phyloP scores from a whole-genome alignment of 2,888 invertebrate genomes.

The Panzeria rudis region DNA sequence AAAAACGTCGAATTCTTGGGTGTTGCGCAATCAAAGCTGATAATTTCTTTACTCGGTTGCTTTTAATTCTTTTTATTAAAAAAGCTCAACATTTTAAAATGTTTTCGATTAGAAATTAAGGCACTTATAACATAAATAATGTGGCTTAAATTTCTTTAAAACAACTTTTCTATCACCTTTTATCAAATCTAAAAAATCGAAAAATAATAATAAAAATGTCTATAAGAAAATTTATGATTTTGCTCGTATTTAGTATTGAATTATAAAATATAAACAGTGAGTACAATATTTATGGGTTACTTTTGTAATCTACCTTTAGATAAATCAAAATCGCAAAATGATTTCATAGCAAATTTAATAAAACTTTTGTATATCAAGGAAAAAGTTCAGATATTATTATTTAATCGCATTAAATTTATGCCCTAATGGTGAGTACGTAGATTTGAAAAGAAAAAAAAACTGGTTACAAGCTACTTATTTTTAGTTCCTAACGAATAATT shows the following conservation, averaged over 20 bases:
- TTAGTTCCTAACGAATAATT: no score
- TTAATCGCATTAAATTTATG: background rate
- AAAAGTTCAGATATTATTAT: background rate
- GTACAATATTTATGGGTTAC: background rate
- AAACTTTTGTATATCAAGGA: background rate
- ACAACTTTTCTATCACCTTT: background rate
- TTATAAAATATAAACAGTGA: background rate
- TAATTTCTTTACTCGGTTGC: no score
- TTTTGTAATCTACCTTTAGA: background rate
- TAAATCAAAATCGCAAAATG: constrained; percentile 3
- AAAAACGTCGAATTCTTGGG: no score
- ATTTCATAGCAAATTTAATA: background rate
- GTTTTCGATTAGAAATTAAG: no score
- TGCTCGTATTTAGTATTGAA: background rate
- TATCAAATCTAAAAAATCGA: background rate
- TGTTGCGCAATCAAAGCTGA: no score
- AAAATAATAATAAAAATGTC: background rate
- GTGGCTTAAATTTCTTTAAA: background rate
- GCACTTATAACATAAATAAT: background rate
- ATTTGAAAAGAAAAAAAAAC: no score
- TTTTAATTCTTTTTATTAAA: no score
- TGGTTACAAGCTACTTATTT: no score
- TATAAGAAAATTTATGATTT: background rate
- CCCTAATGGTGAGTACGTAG: no score
- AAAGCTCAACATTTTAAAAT: no score